phyloP scores from a whole-genome alignment of 92 coral and sea anemone species.

The Porites divaricata region DNA sequence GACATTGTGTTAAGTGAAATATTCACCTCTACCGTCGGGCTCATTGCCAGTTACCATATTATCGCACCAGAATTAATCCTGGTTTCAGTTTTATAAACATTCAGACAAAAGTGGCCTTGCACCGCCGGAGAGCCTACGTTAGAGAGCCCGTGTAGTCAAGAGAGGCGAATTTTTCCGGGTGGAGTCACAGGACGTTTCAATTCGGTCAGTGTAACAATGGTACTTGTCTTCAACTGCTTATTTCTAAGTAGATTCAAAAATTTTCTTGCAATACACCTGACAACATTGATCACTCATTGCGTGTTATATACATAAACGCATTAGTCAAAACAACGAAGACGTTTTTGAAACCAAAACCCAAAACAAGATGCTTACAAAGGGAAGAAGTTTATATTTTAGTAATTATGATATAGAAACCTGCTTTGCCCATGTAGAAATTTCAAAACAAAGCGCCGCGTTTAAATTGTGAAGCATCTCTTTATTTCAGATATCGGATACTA shows the following conservation, averaged over 20 bases:
- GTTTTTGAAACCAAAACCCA: background rate
- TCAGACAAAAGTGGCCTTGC: background rate
- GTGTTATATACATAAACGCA: background rate
- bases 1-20: constrained; percentile 13
- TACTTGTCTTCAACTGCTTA: background rate
- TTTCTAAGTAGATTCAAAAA: background rate
- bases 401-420: too few relatives aligned
- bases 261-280: background rate
- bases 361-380: background rate
- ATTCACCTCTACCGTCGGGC: background rate
- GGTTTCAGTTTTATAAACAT: background rate
- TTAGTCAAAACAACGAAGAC: constrained; percentile 5
- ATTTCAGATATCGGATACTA: too few relatives aligned
- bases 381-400: too few relatives aligned
- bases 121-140: background rate
- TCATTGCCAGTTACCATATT: background rate
- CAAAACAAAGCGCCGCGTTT: too few relatives aligned
- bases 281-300: background rate
- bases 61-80: background rate
- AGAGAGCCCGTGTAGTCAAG: background rate
- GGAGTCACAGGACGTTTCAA: background rate
- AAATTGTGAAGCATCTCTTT: too few relatives aligned
- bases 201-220: constrained; percentile 13
- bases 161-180: background rate
- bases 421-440: too few relatives aligned